Percentiles rank a stretch among this genome's conserved stretches.
These are phyloP conservation scores for Rhagonycha fulva DNA, from an alignment of 2,888 invertebrate species.

Conservation along the genomic window DNA sequence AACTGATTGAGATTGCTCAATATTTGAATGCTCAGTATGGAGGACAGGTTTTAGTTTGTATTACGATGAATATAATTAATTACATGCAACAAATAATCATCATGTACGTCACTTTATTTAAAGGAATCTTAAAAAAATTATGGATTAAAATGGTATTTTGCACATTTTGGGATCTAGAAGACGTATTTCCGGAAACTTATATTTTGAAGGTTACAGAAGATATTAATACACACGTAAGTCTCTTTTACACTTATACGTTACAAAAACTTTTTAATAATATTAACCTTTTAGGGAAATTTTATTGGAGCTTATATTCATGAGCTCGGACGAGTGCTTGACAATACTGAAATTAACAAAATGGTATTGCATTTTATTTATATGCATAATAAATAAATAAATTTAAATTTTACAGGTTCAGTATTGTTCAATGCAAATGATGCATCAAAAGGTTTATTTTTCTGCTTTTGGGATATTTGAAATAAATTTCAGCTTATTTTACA, in stretches of 20 bases:
- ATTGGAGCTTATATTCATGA: neutral
- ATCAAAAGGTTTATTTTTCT: neutral
- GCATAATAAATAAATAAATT: neutral
- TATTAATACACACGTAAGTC: neutral
- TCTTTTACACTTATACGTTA: neutral
- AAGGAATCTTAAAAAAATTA: neutral
- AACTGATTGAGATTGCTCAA: neutral
- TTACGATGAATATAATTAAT: constrained; percentile 1
- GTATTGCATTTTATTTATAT: neutral
- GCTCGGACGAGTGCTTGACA: neutral
- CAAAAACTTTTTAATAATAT: neutral
- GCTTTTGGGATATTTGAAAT: neutral
- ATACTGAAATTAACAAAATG: neutral
- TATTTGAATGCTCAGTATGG: neutral
- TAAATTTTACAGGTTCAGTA: neutral
- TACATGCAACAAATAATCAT: neutral
- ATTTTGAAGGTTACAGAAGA: neutral
- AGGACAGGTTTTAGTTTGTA: neutral
- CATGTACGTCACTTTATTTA: neutral
- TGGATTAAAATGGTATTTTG: neutral
- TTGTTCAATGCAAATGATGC: neutral
- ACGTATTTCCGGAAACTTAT: neutral
- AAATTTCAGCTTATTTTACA: neutral
- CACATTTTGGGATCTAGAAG: neutral
- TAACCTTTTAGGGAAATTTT: neutral